Evolutionary conservation across 2,888 invertebrate species (phyloP).

Genomic region (Galerucella calmariensis): DNA sequence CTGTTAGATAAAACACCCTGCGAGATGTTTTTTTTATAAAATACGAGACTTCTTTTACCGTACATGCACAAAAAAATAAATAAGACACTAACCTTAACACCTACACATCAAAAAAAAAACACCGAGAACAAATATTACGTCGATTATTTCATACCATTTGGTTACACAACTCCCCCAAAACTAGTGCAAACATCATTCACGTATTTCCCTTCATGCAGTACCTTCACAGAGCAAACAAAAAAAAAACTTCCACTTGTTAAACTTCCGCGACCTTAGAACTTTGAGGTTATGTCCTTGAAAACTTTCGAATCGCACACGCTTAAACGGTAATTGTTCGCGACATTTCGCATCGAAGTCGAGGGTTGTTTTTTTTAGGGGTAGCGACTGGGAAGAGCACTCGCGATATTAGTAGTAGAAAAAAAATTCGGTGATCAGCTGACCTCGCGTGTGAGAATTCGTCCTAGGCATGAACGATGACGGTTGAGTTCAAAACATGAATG

Average conservation of each 20-base stretch:
- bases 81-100: conserved; percentile 32
- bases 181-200: conserved; percentile 7
- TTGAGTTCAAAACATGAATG: conserved; percentile 49
- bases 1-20: no score
- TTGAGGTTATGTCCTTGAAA: conserved; percentile 14
- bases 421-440: conserved; percentile 25
- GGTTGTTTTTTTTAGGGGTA: neutral
- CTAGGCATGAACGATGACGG: conserved; percentile 27
- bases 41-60: neutral
- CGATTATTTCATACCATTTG: conserved; percentile 29
- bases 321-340: neutral
- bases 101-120: conserved; percentile 33
- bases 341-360: neutral
- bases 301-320: neutral
- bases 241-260: neutral
- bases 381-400: neutral
- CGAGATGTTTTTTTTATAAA: neutral
- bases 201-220: neutral
- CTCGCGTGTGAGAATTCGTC: conserved; percentile 26
- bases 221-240: conserved; percentile 3
- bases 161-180: conserved; percentile 13
- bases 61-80: conserved; percentile 5
- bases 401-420: conserved; percentile 11
- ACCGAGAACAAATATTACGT: conserved; percentile 24
- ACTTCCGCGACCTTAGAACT: neutral